Conservation (phyloP, 2,888 invertebrate species). For the Spatulosminthurus flaviceps region DNA sequence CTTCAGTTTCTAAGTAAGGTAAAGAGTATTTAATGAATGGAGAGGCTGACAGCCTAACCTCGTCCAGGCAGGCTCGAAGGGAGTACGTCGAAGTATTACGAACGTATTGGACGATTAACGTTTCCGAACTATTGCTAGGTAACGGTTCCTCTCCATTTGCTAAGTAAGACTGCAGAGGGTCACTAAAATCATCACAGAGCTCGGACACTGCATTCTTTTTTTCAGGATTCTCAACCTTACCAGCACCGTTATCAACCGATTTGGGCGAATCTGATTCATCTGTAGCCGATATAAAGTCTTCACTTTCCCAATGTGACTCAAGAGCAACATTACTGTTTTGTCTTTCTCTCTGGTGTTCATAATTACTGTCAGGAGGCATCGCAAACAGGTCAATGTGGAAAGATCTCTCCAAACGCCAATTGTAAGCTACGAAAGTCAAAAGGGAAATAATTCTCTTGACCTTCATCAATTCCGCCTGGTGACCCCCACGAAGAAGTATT, state of each 20-base stretch:
- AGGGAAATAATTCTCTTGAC: conserved; percentile 85
- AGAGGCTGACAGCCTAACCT: conserved; percentile 81
- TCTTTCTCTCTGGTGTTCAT: neutral
- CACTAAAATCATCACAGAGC: conserved; percentile 80
- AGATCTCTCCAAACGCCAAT: conserved; percentile 90
- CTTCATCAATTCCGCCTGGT: conserved; percentile 76
- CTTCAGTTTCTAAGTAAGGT: conserved; percentile 88
- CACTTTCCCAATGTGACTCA: conserved; percentile 52
- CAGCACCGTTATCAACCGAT: conserved; percentile 1
- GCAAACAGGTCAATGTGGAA: conserved; percentile 90
- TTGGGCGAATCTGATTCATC: neutral
- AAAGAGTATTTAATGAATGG: conserved; percentile 85
- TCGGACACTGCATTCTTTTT: conserved; percentile 62
- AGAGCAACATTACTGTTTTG: conserved; percentile 32
- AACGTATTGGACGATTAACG: conserved; percentile 68
- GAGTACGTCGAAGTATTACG: conserved; percentile 57
- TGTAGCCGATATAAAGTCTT: conserved; percentile 56
- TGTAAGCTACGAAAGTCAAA: conserved; percentile 85
- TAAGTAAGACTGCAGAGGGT: conserved; percentile 76
- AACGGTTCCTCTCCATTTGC: conserved; percentile 66
- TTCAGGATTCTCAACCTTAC: conserved; percentile 20
- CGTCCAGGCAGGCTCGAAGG: conserved; percentile 69
- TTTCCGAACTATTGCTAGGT: conserved; percentile 66
- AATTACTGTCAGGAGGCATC: conserved; percentile 71
- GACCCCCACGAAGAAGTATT: conserved; percentile 82